Percentiles rank a stretch among this genome's conserved stretches.
Evolutionary conservation across 1,140 invertebrate genomes (phyloP).

Genomic region (Pissodes strobi): DNA sequence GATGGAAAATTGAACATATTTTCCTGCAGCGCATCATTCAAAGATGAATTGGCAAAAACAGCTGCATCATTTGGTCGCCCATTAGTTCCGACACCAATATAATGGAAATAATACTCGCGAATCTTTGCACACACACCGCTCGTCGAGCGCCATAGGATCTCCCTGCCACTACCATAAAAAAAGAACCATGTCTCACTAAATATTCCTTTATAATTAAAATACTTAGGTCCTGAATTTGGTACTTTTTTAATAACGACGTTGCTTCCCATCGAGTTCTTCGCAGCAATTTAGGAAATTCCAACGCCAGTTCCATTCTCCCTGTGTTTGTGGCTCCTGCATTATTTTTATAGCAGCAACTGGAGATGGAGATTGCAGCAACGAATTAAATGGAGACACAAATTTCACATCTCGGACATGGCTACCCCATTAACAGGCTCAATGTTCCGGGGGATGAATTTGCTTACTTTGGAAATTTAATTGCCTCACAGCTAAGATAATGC

Average conservation of each 20-base stretch:
- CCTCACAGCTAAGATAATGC: too few species aligned
- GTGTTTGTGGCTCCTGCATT: conserved; percentile 31
- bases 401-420: too few species aligned
- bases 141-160: too few species aligned
- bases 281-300: conserved; percentile 55
- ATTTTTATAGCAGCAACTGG: too few species aligned
- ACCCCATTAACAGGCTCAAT: too few species aligned
- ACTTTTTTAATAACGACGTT: conserved; percentile 34
- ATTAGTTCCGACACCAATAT: conserved; percentile 52
- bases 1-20: conserved; percentile 39
- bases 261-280: conserved; percentile 58
- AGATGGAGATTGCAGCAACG: too few species aligned
- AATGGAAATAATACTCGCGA: conserved; percentile 49
- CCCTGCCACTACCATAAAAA: too few species aligned
- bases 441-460: too few species aligned
- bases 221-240: conserved; percentile 45
- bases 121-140: too few species aligned
- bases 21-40: conserved; percentile 36
- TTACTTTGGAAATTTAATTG: too few species aligned
- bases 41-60: conserved; percentile 44
- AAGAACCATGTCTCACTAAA: conserved; percentile 52
- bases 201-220: conserved; percentile 54
- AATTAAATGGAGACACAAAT: too few species aligned
- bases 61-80: conserved; percentile 51
- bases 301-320: conserved; percentile 27